A percentile compares a stretch with the other conserved stretches of the same genome.
phyloP scores from a whole-genome alignment of 2,888 invertebrate genomes.

The Orchesella flavescens region DNA sequence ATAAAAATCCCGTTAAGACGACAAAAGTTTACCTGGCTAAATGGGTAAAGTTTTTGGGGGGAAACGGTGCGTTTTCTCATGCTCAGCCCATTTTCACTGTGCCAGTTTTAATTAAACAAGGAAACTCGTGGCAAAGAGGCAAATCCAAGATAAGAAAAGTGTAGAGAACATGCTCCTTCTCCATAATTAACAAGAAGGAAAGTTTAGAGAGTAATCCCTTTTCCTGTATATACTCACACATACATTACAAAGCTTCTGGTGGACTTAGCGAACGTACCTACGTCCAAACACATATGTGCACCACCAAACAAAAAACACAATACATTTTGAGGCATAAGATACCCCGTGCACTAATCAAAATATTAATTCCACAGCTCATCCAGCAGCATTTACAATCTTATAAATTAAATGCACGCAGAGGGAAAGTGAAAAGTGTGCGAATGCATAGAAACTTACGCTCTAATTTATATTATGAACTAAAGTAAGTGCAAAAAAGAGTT shows the following conservation, averaged over 20 bases:
- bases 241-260: background rate
- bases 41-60: background rate
- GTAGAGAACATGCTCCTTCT: background rate
- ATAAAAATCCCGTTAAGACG: background rate
- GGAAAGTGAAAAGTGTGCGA: too few species aligned
- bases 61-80: background rate
- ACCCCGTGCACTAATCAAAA: too few species aligned
- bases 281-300: background rate
- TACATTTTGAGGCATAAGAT: too few species aligned
- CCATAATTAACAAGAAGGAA: background rate
- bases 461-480: too few species aligned
- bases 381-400: too few species aligned
- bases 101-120: slow-evolving; percentile 16
- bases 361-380: too few species aligned
- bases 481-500: too few species aligned
- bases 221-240: background rate
- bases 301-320: too few species aligned
- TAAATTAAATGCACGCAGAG: too few species aligned
- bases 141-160: background rate
- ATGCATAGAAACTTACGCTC: too few species aligned
- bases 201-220: background rate
- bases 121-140: background rate
- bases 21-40: slow-evolving; percentile 23
- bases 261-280: background rate
- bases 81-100: background rate